A percentile compares a stretch with the other conserved stretches of the same genome.
phyloP scores from a whole-genome alignment of 2,797 vertebrate species.

The Vireo griseus region DNA sequence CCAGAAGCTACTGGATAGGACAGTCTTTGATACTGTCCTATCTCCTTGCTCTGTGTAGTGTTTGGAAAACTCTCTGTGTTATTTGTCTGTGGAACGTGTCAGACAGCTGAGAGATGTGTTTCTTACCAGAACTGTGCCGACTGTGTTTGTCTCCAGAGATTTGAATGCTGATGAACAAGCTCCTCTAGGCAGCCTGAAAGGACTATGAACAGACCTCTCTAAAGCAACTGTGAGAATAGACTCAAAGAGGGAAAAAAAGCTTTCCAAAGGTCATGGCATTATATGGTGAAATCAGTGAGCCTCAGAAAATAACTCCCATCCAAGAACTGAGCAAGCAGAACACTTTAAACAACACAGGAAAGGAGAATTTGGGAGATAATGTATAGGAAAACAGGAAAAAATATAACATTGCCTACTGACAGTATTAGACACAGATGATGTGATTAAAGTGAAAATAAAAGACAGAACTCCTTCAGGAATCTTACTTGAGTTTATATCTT shows the following conservation, averaged over 20 bases:
- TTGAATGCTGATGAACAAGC: background rate
- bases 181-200: background rate
- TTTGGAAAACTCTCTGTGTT: background rate
- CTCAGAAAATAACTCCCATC: background rate
- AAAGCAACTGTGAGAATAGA: background rate
- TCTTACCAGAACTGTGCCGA: background rate
- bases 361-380: background rate
- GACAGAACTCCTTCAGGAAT: background rate
- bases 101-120: background rate
- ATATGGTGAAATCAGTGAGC: background rate
- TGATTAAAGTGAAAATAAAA: slow-evolving; percentile 8
- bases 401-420: background rate
- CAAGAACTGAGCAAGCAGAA: background rate
- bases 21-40: background rate
- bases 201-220: background rate
- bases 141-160: background rate
- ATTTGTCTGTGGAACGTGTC: background rate
- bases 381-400: background rate
- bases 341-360: background rate
- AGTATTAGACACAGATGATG: background rate
- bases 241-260: background rate
- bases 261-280: background rate
- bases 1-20: background rate
- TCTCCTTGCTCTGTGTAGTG: background rate
- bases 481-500: background rate